phyloP scores from a whole-genome alignment of 2,797 vertebrate genomes.

The Carduelis carduelis region DNA sequence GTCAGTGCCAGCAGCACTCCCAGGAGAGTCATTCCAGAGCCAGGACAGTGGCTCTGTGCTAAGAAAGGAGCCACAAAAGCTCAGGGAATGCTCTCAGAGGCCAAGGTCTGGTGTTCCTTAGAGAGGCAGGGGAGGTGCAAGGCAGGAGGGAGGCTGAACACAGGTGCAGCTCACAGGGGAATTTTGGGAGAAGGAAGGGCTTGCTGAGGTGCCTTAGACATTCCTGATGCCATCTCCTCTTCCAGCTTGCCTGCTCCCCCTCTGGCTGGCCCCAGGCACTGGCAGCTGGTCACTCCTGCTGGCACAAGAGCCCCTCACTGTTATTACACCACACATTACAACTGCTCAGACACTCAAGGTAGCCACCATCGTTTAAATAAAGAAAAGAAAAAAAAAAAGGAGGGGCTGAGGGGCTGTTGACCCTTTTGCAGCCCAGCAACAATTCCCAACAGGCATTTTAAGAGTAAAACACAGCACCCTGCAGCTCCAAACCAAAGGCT shows the following conservation, averaged over 20 bases:
- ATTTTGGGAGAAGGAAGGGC: background rate
- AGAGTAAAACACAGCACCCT: background rate
- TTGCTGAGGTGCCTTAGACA: accelerated
- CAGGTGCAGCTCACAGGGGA: background rate
- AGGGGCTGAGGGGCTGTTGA: background rate
- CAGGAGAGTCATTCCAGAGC: background rate
- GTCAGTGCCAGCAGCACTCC: background rate
- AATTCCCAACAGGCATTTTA: background rate
- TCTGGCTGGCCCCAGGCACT: background rate
- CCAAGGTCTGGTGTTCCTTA: background rate
- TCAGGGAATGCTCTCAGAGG: background rate
- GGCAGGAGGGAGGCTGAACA: background rate
- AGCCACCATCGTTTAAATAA: accelerated
- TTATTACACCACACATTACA: background rate
- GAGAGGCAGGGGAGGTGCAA: background rate
- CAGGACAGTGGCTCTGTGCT: accelerated
- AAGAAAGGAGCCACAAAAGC: background rate
- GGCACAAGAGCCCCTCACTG: accelerated
- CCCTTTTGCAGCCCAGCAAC: background rate
- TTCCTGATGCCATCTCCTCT: background rate
- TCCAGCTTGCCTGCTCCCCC: background rate
- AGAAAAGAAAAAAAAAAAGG: no score
- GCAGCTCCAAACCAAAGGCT: background rate
- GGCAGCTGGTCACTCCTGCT: background rate
- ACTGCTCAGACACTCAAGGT: background rate